Conservation (phyloP, 2,888 invertebrate species). For the Pimpla rufipes region DNA sequence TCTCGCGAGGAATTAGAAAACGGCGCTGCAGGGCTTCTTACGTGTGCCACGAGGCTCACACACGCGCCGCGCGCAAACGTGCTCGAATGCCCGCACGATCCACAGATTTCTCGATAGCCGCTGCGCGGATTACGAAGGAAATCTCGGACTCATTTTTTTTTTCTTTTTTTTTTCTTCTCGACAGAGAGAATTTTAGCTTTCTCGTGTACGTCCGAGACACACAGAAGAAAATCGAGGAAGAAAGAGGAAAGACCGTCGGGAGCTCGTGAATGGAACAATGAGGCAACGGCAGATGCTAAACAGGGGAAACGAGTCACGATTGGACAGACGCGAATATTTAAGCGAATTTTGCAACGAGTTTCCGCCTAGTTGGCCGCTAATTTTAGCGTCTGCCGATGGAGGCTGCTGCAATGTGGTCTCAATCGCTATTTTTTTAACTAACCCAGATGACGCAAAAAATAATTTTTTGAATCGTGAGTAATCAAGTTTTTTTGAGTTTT, state of each 20-base stretch:
- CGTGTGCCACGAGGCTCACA: background rate
- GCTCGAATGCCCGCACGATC: background rate
- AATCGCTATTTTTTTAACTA: background rate
- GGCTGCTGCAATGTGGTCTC: background rate
- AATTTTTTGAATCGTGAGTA: background rate
- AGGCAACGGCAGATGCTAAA: background rate
- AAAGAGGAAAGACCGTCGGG: background rate
- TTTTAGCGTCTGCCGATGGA: background rate
- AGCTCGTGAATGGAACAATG: background rate
- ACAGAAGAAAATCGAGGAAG: background rate
- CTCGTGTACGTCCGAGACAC: background rate
- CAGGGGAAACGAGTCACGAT: constrained; percentile 1
- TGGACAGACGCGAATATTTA: constrained; percentile 13
- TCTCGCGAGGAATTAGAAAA: constrained; percentile 39
- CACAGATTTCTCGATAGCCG: constrained; percentile 48
- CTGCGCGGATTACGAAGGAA: constrained; percentile 20
- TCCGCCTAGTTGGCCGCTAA: background rate
- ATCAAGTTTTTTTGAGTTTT: background rate
- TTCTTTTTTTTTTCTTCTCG: background rate
- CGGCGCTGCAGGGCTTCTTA: constrained; percentile 22
- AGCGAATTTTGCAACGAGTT: background rate
- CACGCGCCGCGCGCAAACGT: background rate
- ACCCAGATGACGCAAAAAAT: too few species aligned
- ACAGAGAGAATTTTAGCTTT: background rate
- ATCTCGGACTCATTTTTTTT: background rate